phyloP scores from a whole-genome alignment of 2,797 vertebrate genomes.

The Semaprochilodus insignis region DNA sequence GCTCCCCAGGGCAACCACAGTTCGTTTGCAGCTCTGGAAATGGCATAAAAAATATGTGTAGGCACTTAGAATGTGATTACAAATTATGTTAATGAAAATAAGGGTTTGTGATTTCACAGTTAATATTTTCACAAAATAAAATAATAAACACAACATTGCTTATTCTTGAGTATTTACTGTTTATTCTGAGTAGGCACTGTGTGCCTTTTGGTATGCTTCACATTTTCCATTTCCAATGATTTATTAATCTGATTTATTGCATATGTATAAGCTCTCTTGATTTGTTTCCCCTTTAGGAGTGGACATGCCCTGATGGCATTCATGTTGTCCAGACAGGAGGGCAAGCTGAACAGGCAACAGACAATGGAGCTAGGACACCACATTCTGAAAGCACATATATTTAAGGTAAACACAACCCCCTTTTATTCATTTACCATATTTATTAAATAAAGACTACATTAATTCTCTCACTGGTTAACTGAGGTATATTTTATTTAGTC shows the following conservation, averaged over 20 bases:
- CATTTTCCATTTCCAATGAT: background rate
- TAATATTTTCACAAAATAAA: too few relatives aligned
- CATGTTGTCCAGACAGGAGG: slow-evolving; percentile 97
- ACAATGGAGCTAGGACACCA: slow-evolving; percentile 99
- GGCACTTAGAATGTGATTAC: background rate
- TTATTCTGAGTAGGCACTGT: background rate
- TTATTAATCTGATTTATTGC: background rate
- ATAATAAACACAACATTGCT: too few relatives aligned
- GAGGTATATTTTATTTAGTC: background rate
- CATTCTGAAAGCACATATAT: slow-evolving; percentile 98
- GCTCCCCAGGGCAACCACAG: background rate
- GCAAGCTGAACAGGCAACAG: slow-evolving; percentile 96
- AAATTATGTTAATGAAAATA: background rate
- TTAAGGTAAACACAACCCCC: slow-evolving; percentile 84
- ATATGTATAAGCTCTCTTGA: background rate
- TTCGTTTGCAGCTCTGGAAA: background rate
- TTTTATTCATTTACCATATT: slow-evolving; percentile 8
- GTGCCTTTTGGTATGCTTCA: background rate
- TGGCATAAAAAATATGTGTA: background rate
- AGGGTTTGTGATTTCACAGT: background rate
- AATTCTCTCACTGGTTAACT: background rate
- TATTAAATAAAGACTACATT: background rate
- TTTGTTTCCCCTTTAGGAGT: slow-evolving; percentile 75
- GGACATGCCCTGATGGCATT: slow-evolving; percentile 97
- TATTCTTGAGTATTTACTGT: background rate